Evolutionary conservation across 2,113 vertebrate species (phyloP), one percentile per base, ranked within the genome.

Genomic region (Oxygymnocypris stewartii): DNA sequence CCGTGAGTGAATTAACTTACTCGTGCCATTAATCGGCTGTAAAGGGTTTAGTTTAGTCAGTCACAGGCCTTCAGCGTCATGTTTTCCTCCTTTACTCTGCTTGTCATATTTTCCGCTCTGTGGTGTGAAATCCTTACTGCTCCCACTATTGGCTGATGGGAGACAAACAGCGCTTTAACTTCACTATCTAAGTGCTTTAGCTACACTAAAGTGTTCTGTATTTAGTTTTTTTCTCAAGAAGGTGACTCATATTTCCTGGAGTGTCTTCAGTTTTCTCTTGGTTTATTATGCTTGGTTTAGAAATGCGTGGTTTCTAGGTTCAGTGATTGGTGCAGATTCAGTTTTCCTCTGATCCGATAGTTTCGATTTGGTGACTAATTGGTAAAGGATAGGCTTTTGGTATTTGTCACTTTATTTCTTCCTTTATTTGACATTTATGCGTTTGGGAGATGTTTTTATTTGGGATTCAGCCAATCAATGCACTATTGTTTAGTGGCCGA

Each of bases 51-150:
- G 35, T 42, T 16, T 8, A 8, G 78, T 79, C 6, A 14, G 18
- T 40, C 18, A 0, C 35, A 14, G 28, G 8, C 16, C 16, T 57
- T 13, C 9, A 63, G 23, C 77, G 59, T 40, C 51, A 16, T 25
- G 42, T 63, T 63, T 80, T 80, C 35, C 12, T n/a, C n/a, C 23
- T 9, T 25, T 10, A 0, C 78, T 80, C 49, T n/a, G 51, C 4
- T 79, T 0, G 23, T 80, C 57, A 80, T 7, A 25, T 81, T 81
- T 81, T 81, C 79, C 54, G 2, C n/a, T 63, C 79, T 44, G 37
- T 65, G 37, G 37, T 81, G 57, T 81, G 2, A 81, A 44, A 9
- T 18, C 31, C 31, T 59, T 0, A 7, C 49, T 23, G 71, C 71
- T 51, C 40, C 10, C 23, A 1, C 4, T 42, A 31, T 31, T 75